Conservation (phyloP, 2,113 vertebrate genomes). For the Takifugu bimaculatus region DNA sequence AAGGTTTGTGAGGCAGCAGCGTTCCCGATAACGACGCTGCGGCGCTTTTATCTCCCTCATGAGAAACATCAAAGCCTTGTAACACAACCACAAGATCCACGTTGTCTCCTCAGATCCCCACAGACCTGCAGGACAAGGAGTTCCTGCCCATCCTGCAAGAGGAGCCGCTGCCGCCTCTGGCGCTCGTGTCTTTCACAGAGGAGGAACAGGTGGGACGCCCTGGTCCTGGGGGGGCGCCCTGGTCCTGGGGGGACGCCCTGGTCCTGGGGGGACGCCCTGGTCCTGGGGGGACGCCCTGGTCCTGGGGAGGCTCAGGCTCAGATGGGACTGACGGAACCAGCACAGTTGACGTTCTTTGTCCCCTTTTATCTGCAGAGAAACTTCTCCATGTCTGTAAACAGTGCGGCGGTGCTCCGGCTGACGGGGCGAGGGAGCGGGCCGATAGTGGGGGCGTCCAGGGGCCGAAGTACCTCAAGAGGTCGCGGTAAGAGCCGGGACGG, state of each 20-base stretch:
- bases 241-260: no score
- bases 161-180: conserved; percentile 92
- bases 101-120: conserved; percentile 81
- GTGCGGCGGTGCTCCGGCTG: conserved; percentile 91
- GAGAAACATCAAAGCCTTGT: not conserved
- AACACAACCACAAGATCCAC: not conserved
- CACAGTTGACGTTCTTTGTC: conserved; percentile 1
- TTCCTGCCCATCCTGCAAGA: conserved; percentile 98
- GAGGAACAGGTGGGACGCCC: conserved; percentile 88
- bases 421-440: conserved; percentile 87
- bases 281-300: not conserved
- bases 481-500: conserved; percentile 80
- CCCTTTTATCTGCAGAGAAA: conserved; percentile 84
- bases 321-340: conserved; percentile 3
- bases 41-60: not conserved
- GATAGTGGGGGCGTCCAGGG: conserved; percentile 89
- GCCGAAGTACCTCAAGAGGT: conserved; percentile 97
- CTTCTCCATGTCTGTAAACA: conserved; percentile 99
- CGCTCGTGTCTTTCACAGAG: conserved; percentile 98
- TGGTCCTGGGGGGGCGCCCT: no score
- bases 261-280: not conserved
- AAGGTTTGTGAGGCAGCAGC: conserved; percentile 70
- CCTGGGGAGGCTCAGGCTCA: not conserved
- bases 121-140: conserved; percentile 97
- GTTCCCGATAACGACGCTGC: not conserved